Evolutionary conservation across 2,113 vertebrate species (phyloP).

Genomic region (Mola mola): DNA sequence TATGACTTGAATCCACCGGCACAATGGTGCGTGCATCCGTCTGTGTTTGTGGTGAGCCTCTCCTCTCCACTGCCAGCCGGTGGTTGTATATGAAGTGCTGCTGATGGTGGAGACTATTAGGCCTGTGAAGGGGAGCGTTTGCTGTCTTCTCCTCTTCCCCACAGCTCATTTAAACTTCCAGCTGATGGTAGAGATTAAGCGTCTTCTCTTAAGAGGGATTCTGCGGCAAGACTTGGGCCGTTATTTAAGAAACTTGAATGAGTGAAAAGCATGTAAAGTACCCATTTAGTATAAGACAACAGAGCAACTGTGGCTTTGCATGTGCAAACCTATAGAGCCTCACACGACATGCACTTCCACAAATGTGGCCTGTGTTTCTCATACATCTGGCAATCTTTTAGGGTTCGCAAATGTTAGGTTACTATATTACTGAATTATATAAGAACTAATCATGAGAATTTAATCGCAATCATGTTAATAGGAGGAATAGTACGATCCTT

Average conservation of each 20-base stretch:
- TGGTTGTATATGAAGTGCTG: constrained; percentile 75
- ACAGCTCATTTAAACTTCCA: constrained; percentile 75
- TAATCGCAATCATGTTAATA: no score
- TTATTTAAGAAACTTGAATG: constrained; percentile 60
- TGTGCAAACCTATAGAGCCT: constrained; percentile 55
- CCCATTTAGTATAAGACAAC: constrained; percentile 67
- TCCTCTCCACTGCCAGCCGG: constrained; percentile 69
- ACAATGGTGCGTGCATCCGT: constrained; percentile 41
- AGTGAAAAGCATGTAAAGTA: constrained; percentile 77
- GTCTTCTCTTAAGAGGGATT: constrained; percentile 42
- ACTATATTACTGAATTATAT: no score
- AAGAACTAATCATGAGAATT: no score
- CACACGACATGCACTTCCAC: constrained; percentile 48
- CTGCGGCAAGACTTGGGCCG: constrained; percentile 46
- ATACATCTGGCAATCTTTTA: constrained; percentile 46
- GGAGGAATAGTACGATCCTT: no score
- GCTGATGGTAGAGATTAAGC: constrained; percentile 65
- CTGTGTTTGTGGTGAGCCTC: constrained; percentile 56
- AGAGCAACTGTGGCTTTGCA: constrained; percentile 45
- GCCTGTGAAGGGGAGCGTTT: constrained; percentile 55
- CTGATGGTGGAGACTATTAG: constrained; percentile 73
- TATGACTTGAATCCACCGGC: constrained; percentile 10
- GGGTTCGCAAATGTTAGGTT: no score
- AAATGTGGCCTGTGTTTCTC: constrained; percentile 43
- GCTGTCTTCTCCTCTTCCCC: constrained; percentile 73